These are phyloP conservation scores for Samia ricini DNA, from an alignment of 1,140 invertebrate species.

Conservation along the genomic window DNA sequence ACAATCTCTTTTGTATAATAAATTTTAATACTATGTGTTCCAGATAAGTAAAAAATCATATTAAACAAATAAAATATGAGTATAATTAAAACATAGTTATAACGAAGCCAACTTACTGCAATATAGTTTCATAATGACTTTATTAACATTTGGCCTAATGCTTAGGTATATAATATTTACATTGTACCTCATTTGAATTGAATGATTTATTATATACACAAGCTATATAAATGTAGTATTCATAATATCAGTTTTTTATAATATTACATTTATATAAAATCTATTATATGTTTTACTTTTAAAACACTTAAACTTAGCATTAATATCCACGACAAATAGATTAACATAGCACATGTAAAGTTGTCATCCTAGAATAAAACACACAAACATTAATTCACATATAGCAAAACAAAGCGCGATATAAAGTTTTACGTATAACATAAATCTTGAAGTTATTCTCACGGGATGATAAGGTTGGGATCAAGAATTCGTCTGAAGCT, in stretches of 20 bases:
- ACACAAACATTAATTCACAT: slow-evolving; percentile 33
- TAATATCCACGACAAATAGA: no score
- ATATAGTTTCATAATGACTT: neutral
- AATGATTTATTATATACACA: neutral
- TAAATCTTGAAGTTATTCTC: slow-evolving; percentile 72
- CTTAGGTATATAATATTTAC: neutral
- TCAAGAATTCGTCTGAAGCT: slow-evolving; percentile 13
- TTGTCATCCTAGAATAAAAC: slow-evolving; percentile 9
- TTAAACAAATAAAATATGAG: no score
- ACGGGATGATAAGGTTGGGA: slow-evolving; percentile 62
- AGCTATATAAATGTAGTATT: neutral
- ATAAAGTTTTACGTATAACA: slow-evolving; percentile 71
- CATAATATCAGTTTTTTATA: neutral
- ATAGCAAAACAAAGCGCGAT: slow-evolving; percentile 59
- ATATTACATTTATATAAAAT: neutral
- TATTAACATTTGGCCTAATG: neutral
- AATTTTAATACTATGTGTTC: no score
- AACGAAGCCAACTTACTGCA: neutral
- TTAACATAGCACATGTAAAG: no score
- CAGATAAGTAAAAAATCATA: no score
- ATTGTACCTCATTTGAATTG: neutral
- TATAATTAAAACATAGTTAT: neutral
- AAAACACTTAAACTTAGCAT: no score
- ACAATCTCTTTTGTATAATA: no score
- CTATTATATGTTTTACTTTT: neutral